phyloP scores from a whole-genome alignment of 2,113 vertebrate species.

The Vanacampus margaritifer region DNA sequence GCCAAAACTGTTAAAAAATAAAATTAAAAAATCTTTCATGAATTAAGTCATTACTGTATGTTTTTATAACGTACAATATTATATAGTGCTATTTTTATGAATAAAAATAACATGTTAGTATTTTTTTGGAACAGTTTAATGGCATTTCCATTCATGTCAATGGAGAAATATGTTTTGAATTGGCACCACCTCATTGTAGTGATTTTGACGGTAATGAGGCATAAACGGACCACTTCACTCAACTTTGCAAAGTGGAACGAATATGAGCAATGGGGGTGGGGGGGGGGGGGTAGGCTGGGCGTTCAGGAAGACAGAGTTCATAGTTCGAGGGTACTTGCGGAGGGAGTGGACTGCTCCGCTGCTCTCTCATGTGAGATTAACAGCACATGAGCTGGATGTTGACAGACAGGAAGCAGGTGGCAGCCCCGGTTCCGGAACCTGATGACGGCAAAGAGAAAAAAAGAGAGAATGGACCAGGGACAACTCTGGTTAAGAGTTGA shows the following conservation, averaged over 20 bases:
- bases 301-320: not conserved
- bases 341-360: not conserved
- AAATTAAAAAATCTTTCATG: too few species aligned
- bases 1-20: too few species aligned
- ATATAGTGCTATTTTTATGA: too few species aligned
- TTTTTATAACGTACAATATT: too few species aligned
- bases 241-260: not conserved
- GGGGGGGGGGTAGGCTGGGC: not conserved
- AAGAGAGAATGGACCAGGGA: not conserved
- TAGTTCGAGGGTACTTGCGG: not conserved
- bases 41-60: too few species aligned
- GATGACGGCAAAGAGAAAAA: not conserved
- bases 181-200: not conserved
- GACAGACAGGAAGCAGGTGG: slow-evolving; percentile 1
- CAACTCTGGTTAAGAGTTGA: not conserved
- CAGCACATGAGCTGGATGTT: not conserved
- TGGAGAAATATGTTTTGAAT: not conserved
- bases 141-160: too few species aligned
- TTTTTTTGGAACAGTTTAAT: too few species aligned
- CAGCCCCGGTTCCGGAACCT: not conserved
- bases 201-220: not conserved
- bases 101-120: too few species aligned
- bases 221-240: not conserved
- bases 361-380: not conserved
- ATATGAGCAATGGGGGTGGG: not conserved